Evolutionary conservation across 2,113 vertebrate genomes (phyloP).

Genomic region (Alligator sinensis): DNA sequence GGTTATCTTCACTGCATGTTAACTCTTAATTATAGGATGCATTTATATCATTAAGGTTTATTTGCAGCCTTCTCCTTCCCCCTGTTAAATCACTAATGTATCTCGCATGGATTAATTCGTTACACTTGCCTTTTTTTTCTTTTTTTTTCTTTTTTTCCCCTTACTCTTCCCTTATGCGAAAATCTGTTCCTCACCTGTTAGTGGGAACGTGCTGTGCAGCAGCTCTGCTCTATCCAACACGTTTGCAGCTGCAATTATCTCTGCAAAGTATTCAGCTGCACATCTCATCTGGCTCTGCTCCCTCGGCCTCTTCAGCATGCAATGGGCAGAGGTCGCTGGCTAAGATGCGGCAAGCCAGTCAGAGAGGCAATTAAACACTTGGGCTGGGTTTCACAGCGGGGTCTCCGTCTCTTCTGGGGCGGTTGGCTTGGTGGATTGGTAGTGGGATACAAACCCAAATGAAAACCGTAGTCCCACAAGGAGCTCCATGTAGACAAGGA

Average conservation of each 20-base stretch:
- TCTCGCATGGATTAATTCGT: neutral
- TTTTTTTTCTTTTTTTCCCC: neutral
- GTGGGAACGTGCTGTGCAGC: neutral
- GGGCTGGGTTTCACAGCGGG: neutral
- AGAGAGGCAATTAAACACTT: neutral
- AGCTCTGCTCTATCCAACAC: neutral
- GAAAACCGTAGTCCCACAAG: too few species aligned
- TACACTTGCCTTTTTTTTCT: neutral
- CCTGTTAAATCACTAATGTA: neutral
- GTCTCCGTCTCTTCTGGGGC: neutral
- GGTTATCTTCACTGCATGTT: slow-evolving; percentile 31
- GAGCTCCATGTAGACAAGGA: too few species aligned
- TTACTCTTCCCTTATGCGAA: neutral
- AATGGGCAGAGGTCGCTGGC: neutral
- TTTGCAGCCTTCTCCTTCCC: neutral
- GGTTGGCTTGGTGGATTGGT: neutral
- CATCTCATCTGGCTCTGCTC: neutral
- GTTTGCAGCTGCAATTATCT: neutral
- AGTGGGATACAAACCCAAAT: neutral
- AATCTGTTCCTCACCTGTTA: neutral
- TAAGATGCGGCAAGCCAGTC: neutral
- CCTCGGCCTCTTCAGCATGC: neutral
- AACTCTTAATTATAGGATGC: slow-evolving; percentile 56
- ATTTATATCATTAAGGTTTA: slow-evolving; percentile 31
- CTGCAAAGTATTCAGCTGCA: neutral